A percentile compares a stretch with the other conserved stretches of the same genome.
These are phyloP conservation scores for Gymnogyps californianus DNA, from an alignment of 2,113 vertebrate species.

Conservation along the genomic window DNA sequence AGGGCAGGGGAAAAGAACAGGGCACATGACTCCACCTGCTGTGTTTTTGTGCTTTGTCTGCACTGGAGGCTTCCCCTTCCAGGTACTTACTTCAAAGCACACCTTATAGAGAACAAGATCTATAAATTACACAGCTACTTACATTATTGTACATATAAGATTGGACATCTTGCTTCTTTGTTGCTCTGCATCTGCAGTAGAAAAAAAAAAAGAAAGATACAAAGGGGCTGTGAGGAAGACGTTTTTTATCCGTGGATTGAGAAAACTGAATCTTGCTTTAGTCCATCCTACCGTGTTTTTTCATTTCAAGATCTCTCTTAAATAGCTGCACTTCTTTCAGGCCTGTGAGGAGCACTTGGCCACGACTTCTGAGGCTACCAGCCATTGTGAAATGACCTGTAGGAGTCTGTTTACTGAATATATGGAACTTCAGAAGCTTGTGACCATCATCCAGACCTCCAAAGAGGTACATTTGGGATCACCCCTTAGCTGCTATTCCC, in stretches of 20 bases:
- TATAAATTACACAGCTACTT: not conserved
- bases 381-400: conserved; percentile 66
- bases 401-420: conserved; percentile 64
- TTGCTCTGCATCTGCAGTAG: not conserved
- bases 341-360: conserved; percentile 65
- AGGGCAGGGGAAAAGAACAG: not conserved
- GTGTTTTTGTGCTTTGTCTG: not conserved
- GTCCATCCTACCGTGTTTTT: not conserved
- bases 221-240: not conserved
- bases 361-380: conserved; percentile 52
- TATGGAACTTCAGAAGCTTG: conserved; percentile 65
- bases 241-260: not conserved
- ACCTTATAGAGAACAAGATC: not conserved
- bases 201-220: not conserved
- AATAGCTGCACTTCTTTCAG: conserved; percentile 45
- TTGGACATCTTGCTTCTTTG: not conserved
- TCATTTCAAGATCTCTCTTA: not conserved
- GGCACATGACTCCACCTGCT: not conserved
- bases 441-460: conserved; percentile 57
- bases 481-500: not conserved
- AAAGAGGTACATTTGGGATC: conserved; percentile 46
- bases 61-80: not conserved
- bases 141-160: not conserved
- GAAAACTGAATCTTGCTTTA: not conserved
- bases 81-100: not conserved